Percentiles rank a stretch among this genome's conserved stretches.
Conservation (phyloP, 2,797 vertebrate genomes). For the Pseudopleuronectes americanus region DNA sequence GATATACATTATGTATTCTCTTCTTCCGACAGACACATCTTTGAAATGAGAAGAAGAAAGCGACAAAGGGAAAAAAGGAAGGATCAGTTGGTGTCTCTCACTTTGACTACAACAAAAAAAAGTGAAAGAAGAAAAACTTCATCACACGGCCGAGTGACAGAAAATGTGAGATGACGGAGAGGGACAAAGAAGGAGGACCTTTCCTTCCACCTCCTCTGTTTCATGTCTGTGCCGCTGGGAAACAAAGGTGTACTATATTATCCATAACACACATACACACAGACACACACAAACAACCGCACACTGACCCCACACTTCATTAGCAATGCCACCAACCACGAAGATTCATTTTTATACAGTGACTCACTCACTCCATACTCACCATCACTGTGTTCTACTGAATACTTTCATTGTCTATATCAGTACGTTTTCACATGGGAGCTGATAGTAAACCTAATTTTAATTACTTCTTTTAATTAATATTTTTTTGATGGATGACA, state of each 20-base stretch:
- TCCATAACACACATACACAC: constrained; percentile 31
- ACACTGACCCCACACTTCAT: constrained; percentile 36
- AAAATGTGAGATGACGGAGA: constrained; percentile 60
- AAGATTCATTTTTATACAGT: constrained; percentile 24
- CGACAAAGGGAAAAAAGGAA: constrained; percentile 57
- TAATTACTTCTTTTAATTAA: no score
- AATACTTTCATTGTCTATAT: background rate
- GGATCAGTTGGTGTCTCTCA: constrained; percentile 72
- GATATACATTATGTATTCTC: constrained; percentile 83
- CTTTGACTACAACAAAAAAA: constrained; percentile 73
- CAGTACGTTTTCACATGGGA: background rate
- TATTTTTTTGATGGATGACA: no score
- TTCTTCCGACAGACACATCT: constrained; percentile 68
- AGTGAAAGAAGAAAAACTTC: constrained; percentile 72
- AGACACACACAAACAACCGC: constrained; percentile 27
- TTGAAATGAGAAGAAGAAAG: constrained; percentile 72
- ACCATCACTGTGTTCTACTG: background rate
- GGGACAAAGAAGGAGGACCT: constrained; percentile 50
- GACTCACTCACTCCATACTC: constrained; percentile 24
- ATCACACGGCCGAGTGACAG: constrained; percentile 75
- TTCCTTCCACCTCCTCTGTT: constrained; percentile 42
- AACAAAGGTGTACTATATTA: constrained; percentile 52
- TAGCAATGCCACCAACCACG: constrained; percentile 48
- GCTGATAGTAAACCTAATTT: no score
- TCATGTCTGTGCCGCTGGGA: constrained; percentile 58